Percentiles rank a stretch among this genome's conserved stretches.
These are phyloP conservation scores for Tricholauxania praeusta DNA, from an alignment of 2,888 invertebrate species.

Conservation along the genomic window DNA sequence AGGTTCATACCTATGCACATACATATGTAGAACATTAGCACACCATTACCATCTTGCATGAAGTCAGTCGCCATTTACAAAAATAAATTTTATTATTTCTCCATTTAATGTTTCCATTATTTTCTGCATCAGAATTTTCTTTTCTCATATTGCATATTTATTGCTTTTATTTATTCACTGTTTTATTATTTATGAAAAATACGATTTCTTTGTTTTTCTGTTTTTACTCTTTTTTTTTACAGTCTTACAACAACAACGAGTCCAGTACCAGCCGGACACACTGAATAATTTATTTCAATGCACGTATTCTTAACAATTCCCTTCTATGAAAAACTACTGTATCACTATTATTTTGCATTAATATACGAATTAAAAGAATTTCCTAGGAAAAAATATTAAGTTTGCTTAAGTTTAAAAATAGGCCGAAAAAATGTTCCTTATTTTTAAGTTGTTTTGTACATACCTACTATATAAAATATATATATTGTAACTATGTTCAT, in stretches of 20 bases:
- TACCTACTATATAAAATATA: too few species aligned
- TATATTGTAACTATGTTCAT: too few species aligned
- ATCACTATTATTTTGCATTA: too few species aligned
- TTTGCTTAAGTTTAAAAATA: too few species aligned
- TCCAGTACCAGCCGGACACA: constrained; percentile 60
- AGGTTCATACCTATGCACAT: too few species aligned
- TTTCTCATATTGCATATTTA: constrained; percentile 27
- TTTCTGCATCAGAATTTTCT: constrained; percentile 1
- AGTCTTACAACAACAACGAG: constrained; percentile 64
- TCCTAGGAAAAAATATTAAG: too few species aligned
- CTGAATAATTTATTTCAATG: constrained; percentile 53
- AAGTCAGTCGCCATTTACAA: background rate
- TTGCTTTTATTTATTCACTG: constrained; percentile 32
- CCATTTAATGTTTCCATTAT: constrained; percentile 10
- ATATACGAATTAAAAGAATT: too few species aligned
- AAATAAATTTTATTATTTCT: background rate
- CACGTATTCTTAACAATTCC: background rate
- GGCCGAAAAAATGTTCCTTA: too few species aligned
- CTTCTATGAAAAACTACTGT: too few species aligned
- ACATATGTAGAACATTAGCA: background rate
- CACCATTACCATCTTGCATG: background rate
- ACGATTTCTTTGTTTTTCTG: constrained; percentile 41
- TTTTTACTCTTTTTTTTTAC: constrained; percentile 50
- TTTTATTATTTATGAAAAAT: constrained; percentile 41
- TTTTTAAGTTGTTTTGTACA: too few species aligned